Evolutionary conservation across 1,140 invertebrate species (phyloP).

Genomic region (Calliopsis andreniformis): DNA sequence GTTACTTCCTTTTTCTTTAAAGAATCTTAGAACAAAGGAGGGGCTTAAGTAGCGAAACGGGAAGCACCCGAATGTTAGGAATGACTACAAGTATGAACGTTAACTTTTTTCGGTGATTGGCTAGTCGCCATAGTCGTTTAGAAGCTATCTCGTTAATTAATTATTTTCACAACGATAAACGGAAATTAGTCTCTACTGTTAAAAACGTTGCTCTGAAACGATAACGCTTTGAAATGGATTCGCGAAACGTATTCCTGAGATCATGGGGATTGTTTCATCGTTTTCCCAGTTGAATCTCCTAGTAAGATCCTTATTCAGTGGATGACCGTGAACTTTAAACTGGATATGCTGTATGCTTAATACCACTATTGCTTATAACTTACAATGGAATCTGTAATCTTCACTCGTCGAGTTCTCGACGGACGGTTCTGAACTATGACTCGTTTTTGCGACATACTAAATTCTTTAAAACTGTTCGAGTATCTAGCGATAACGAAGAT

Average conservation of each 20-base stretch:
- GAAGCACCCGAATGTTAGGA: slow-evolving; percentile 53
- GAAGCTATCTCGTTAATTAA: slow-evolving; percentile 3
- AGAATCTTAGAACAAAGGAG: not conserved
- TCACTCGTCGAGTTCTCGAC: not conserved
- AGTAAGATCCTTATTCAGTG: not conserved
- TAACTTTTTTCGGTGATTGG: slow-evolving; percentile 38
- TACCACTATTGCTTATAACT: slow-evolving; percentile 4
- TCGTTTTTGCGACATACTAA: not conserved
- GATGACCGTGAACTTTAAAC: not conserved
- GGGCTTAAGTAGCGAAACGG: slow-evolving; percentile 33
- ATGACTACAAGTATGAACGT: slow-evolving; percentile 55
- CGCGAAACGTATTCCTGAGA: slow-evolving; percentile 34
- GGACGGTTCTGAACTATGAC: slow-evolving; percentile 16
- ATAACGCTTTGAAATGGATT: slow-evolving; percentile 3
- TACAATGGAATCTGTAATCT: slow-evolving; percentile 3
- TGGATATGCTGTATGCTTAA: not conserved
- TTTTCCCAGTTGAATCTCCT: slow-evolving; percentile 6
- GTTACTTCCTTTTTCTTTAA: not conserved
- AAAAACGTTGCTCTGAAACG: slow-evolving; percentile 3
- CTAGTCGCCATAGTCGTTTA: slow-evolving; percentile 47
- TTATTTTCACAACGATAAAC: not conserved
- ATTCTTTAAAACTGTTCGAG: not conserved
- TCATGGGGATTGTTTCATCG: slow-evolving; percentile 18
- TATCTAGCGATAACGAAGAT: slow-evolving; percentile 44
- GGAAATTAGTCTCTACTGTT: not conserved